Base-by-base conservation (phyloP, 2,797 vertebrate genomes). In the Buceros bicornis region DNA sequence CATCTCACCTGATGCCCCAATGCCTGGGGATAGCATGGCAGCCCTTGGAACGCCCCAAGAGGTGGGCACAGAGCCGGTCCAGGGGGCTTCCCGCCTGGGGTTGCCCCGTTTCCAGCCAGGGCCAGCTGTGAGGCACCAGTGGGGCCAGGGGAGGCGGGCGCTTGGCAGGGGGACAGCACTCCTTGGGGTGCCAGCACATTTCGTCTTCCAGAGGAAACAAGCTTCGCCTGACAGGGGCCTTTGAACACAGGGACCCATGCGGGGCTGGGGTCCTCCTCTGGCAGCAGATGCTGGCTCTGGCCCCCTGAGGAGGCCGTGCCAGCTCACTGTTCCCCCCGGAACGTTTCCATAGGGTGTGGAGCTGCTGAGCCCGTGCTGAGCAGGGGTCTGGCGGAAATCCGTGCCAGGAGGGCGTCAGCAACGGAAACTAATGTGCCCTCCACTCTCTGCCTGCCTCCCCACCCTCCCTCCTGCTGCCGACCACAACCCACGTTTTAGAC, bases 171-270 rank as follows among this genome's bases (percentile, higher is more conserved):
- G 43, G 56, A 90, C 90, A 92, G 90, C 31, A 12, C 81, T 96
- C 95, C 90, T 80, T 1, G 5, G 77, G 61, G 80, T 8, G 86
- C 73, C 1, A 37, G 58, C 88, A 50, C 16, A 26, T 69, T 90
- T 87, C 14, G 1, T 65, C 82, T 95, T 89, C 86, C 96, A 95
- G 93, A 94, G 90, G 89, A 97, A 96, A 96, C 88, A 94, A 95
- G 80, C 66, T 56, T 66, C 1, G 5, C 47, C 56, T 0, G 7
- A 91, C 82, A 87, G 71, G 79, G 89, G 82, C 82, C 91, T 97
- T 96, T 95, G 96, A 97, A 95, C 24, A 2, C 57, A 5, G 26
- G 74, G 71, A 26, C 53, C 76, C 89, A 0, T 95, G 89, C 8
- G 0, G 76, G 87, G 89, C 57, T 0, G 1, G 89, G 94, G 87